A percentile compares a stretch with the other conserved stretches of the same genome.
These are phyloP conservation scores for Nothoprocta perdicaria DNA, from an alignment of 2,113 vertebrate genomes.

Conservation along the genomic window DNA sequence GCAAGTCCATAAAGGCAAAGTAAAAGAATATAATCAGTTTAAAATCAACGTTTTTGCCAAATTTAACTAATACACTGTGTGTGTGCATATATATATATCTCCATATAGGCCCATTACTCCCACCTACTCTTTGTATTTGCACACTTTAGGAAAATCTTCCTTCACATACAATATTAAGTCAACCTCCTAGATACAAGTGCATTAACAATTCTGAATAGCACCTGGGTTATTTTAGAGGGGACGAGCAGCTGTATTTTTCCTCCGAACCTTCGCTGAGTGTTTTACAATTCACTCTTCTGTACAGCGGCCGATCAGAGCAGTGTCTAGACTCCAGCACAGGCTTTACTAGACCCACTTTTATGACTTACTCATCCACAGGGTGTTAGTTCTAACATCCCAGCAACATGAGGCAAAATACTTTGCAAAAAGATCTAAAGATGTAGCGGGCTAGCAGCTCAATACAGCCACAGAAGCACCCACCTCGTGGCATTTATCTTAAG, in stretches of 20 bases:
- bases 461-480: neutral
- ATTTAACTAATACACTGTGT: neutral
- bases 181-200: neutral
- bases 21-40: neutral
- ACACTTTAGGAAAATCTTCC: neutral
- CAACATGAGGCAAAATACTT: neutral
- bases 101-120: neutral
- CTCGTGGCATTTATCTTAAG: fast-evolving
- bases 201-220: neutral
- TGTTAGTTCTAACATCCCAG: neutral
- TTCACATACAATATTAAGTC: neutral
- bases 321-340: neutral
- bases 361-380: neutral
- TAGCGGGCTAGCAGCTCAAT: neutral
- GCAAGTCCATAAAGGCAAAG: neutral
- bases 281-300: neutral
- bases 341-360: neutral
- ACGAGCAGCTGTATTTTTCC: neutral
- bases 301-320: neutral
- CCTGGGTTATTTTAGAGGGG: neutral
- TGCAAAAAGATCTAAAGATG: neutral
- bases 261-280: neutral
- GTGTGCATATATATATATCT: neutral
- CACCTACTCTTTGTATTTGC: neutral
- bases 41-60: neutral